Conservation (phyloP, 2,113 vertebrate genomes). For the Pao palembangensis region DNA sequence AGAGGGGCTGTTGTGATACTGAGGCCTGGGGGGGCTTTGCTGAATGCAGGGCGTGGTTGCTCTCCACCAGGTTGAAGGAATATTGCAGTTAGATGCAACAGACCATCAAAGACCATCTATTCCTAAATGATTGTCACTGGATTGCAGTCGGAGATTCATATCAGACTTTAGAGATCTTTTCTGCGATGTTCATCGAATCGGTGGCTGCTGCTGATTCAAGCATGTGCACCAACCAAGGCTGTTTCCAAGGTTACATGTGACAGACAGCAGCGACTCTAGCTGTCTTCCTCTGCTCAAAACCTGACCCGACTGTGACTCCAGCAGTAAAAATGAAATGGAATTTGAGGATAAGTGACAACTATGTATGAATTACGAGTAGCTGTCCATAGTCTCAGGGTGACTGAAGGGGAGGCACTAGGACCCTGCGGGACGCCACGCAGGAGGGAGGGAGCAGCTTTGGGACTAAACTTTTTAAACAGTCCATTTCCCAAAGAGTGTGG, state of each 20-base stretch:
- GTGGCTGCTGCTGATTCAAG: no score
- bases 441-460: constrained; percentile 68
- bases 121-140: constrained; percentile 4
- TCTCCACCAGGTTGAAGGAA: constrained; percentile 34
- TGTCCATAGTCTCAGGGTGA: constrained; percentile 5
- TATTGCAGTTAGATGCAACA: constrained; percentile 47
- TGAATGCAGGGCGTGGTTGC: constrained; percentile 61
- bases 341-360: constrained; percentile 24
- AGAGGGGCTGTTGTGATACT: constrained; percentile 48
- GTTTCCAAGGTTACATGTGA: neutral
- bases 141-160: neutral
- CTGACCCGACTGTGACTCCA: constrained; percentile 6
- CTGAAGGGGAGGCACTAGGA: constrained; percentile 75
- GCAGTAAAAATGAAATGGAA: constrained; percentile 7
- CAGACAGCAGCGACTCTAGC: constrained; percentile 17
- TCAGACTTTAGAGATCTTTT: neutral
- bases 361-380: constrained; percentile 30
- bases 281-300: neutral
- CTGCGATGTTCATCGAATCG: no score
- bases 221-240: neutral
- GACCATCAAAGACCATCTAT: constrained; percentile 60
- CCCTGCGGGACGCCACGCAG: constrained; percentile 56
- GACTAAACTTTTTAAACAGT: constrained; percentile 70
- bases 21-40: constrained; percentile 30
- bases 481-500: constrained; percentile 71